Conservation (phyloP, 2,113 vertebrate species). For the Phyllopteryx taeniolatus region DNA sequence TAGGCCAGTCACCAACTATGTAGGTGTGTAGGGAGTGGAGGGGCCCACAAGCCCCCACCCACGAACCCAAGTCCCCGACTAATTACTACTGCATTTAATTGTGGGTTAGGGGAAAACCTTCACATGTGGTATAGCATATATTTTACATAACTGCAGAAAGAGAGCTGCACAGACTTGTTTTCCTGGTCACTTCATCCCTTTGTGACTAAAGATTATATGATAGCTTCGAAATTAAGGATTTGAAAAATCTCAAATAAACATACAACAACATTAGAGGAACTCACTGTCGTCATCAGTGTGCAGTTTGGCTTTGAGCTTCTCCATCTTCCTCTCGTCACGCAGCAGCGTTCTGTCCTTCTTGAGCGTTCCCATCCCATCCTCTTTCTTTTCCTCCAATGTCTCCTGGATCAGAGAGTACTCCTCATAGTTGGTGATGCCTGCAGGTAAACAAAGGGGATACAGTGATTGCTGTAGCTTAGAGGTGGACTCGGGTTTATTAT, state of each 20-base stretch:
- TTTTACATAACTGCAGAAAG: too few species aligned
- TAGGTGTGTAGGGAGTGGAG: too few species aligned
- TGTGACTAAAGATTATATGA: neutral
- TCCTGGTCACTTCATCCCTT: too few species aligned
- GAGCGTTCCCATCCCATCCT: constrained; percentile 89
- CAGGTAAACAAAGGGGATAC: neutral
- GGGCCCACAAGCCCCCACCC: too few species aligned
- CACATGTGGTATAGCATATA: too few species aligned
- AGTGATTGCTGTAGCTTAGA: neutral
- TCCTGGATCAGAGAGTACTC: constrained; percentile 98
- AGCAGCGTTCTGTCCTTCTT: constrained; percentile 92
- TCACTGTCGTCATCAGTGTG: constrained; percentile 96
- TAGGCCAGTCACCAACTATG: too few species aligned
- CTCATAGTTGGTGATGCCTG: constrained; percentile 99
- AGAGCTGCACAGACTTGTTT: too few species aligned
- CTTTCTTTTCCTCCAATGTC: constrained; percentile 88
- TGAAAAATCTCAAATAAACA: neutral
- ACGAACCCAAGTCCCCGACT: too few species aligned
- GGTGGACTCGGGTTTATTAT: neutral
- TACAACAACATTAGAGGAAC: constrained; percentile 43
- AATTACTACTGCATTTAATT: too few species aligned
- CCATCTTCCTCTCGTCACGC: constrained; percentile 96
- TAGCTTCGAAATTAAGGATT: neutral
- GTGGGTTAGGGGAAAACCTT: too few species aligned
- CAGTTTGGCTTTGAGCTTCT: constrained; percentile 97